A percentile compares a stretch with the other conserved stretches of the same genome.
Conservation (phyloP, 2,888 invertebrate species). For the Drosophila kanekoi region DNA sequence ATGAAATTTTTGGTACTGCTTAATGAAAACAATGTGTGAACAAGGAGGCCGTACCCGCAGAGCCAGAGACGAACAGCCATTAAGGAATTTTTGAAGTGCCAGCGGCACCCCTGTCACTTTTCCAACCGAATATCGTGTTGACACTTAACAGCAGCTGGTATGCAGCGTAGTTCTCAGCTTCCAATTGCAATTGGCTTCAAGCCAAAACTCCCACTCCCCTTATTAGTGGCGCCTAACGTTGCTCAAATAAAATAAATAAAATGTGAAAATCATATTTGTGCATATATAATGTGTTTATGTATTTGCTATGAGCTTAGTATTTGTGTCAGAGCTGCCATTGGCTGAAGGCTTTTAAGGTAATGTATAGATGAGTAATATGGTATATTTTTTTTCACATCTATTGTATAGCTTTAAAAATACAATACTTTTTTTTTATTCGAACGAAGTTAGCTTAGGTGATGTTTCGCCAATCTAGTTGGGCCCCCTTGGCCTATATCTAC, state of each 20-base stretch:
- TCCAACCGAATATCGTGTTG: conserved; percentile 51
- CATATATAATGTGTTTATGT: not conserved
- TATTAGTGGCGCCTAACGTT: conserved; percentile 60
- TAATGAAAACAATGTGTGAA: conserved; percentile 85
- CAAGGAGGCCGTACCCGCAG: conserved; percentile 59
- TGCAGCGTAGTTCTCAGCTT: conserved; percentile 16
- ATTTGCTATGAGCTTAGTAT: not conserved
- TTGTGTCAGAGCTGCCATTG: too few species aligned
- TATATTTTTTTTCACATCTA: too few species aligned
- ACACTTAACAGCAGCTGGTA: conserved; percentile 45
- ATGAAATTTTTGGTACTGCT: conserved; percentile 62
- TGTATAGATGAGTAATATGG: too few species aligned
- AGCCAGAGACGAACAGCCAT: conserved; percentile 58
- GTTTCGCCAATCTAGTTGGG: too few species aligned
- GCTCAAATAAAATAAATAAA: conserved; percentile 51
- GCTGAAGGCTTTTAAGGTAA: too few species aligned
- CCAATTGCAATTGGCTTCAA: not conserved
- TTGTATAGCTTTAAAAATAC: too few species aligned
- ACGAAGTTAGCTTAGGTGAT: too few species aligned
- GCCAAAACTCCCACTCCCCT: not conserved
- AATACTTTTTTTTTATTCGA: too few species aligned
- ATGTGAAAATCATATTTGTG: conserved; percentile 47
- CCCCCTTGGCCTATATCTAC: too few species aligned
- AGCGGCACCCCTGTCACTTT: conserved; percentile 12
- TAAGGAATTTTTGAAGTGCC: conserved; percentile 73